phyloP scores from a whole-genome alignment of 2,113 vertebrate species.

The Tachuris rubrigastra region DNA sequence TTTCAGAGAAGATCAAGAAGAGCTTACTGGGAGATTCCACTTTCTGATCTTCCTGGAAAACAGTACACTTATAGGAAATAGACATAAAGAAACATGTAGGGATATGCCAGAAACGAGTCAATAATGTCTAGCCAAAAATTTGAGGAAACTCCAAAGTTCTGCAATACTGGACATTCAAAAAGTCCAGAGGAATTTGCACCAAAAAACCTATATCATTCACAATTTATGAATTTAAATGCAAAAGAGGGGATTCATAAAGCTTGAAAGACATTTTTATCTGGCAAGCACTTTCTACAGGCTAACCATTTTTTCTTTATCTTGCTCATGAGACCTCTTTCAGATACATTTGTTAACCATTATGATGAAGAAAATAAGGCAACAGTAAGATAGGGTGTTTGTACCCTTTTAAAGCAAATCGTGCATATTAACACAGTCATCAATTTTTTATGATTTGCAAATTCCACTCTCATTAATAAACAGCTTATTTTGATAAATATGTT shows the following conservation, averaged over 20 bases:
- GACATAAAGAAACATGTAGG: not conserved
- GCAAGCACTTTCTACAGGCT: conserved; percentile 44
- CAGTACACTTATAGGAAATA: not conserved
- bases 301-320: conserved; percentile 62
- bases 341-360: conserved; percentile 63
- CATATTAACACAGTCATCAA: not conserved
- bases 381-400: not conserved
- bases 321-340: conserved; percentile 59
- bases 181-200: conserved; percentile 20
- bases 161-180: conserved; percentile 36
- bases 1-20: not conserved
- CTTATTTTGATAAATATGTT: conserved; percentile 40
- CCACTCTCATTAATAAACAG: conserved; percentile 39
- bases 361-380: conserved; percentile 1
- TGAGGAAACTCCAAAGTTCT: not conserved
- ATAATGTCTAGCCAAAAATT: not conserved
- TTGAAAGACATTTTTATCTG: conserved; percentile 59
- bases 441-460: conserved; percentile 45
- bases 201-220: not conserved
- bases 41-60: not conserved
- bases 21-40: not conserved
- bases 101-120: not conserved
- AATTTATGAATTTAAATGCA: conserved; percentile 37
- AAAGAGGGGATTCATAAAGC: conserved; percentile 39
- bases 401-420: not conserved